Evolutionary conservation across 2,888 invertebrate genomes (phyloP).

Genomic region (Leptinotarsa tumamoca): DNA sequence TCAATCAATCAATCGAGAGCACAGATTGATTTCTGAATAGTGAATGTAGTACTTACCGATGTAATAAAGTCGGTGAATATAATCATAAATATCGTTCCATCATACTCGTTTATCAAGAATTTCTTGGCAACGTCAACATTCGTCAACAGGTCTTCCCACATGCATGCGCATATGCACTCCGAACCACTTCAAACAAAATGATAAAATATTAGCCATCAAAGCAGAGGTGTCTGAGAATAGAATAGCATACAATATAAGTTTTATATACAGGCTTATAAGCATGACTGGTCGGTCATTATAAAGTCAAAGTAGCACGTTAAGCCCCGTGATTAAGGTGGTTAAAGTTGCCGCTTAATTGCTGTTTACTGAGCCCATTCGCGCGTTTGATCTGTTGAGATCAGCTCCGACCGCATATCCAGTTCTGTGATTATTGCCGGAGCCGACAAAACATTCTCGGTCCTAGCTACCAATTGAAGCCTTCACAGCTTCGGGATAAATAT

Average conservation of each 20-base stretch:
- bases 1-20: neutral
- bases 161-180: neutral
- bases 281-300: conserved; percentile 64
- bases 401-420: conserved; percentile 62
- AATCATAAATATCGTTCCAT: conserved; percentile 8
- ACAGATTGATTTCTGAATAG: conserved; percentile 8
- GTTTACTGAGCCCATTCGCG: conserved; percentile 67
- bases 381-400: conserved; percentile 66
- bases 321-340: conserved; percentile 66
- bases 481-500: conserved; percentile 63
- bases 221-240: conserved; percentile 32
- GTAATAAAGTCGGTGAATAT: neutral
- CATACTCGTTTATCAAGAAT: conserved; percentile 16
- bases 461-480: conserved; percentile 64
- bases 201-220: conserved; percentile 35
- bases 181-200: conserved; percentile 29
- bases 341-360: conserved; percentile 67
- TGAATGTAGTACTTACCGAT: neutral
- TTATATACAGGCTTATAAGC: conserved; percentile 59
- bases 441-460: conserved; percentile 62
- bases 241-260: conserved; percentile 42
- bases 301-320: conserved; percentile 67
- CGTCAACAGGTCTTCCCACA: conserved; percentile 18
- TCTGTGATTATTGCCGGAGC: conserved; percentile 66
- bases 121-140: conserved; percentile 10